Base-by-base conservation (phyloP, 1,140 invertebrate genomes). In the Sogatella furcifera region DNA sequence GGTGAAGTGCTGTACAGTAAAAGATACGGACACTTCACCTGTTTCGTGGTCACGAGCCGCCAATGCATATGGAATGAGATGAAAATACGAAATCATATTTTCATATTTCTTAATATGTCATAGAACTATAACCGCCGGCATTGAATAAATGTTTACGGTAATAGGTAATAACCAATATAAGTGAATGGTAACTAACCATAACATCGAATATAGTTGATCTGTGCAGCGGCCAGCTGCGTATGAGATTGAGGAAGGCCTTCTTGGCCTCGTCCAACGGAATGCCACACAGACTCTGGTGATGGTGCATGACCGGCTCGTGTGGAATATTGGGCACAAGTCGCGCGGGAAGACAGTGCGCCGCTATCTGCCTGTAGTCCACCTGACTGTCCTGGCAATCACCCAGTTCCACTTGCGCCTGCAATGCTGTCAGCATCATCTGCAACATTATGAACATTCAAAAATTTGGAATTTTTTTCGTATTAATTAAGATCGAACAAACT, bases 161-260 rank as follows among this genome's bases (percentile, higher is more conserved):
- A n/a, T n/a, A n/a, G n/a, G n/a, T n/a, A n/a, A n/a, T n/a, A n/a
- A n/a, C n/a, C n/a, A n/a, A n/a, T n/a, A n/a, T 28, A 28, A 28
- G 24, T 6, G 2, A 28, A 28, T 28, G 2, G 34, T 11, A 38
- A 64, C 68, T 73, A 74, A 89, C 86, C 81, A 92, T 92, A 22
- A 97, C 94, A 73, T 96, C 92, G 73, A 95, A 97, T 65, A 97
- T 90, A 6, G 92, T 95, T 4, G 93, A 90, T 65, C 89, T 84
- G 65, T 96, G 90, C 44, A 97, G 76, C 9, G 91, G 90, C 93
- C 93, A 97, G 53, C 88, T 90, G 71, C 92, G 87, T 57, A 97
- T 91, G 5, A 97, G 77, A 73, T 95, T 95, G n/a, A 98, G 79
- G 70, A 96, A 95, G 1, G 91, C 84, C 71, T 95, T 89, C 71